These are phyloP conservation scores for Araneus ventricosus DNA, from an alignment of 1,140 invertebrate genomes.

Conservation along the genomic window DNA sequence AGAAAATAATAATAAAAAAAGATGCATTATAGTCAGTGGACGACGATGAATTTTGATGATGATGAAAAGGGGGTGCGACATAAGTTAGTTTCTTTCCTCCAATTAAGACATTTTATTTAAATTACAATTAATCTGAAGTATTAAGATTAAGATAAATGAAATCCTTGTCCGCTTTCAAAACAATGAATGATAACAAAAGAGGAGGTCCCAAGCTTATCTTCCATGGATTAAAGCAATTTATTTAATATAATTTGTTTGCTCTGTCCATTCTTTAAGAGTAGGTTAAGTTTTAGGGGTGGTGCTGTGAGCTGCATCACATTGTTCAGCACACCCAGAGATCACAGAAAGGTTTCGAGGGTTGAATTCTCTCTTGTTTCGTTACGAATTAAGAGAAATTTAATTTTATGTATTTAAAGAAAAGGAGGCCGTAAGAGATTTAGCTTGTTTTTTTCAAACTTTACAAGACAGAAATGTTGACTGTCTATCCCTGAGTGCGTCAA, in stretches of 20 bases:
- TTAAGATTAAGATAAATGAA: background rate
- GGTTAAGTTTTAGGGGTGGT: background rate
- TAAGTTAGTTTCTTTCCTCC: constrained; percentile 30
- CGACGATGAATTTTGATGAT: constrained; percentile 51
- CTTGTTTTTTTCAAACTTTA: too few relatives aligned
- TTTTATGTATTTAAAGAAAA: too few relatives aligned
- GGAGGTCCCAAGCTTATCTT: background rate
- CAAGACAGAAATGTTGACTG: too few relatives aligned
- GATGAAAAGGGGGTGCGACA: constrained; percentile 10
- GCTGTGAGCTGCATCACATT: background rate
- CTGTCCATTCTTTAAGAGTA: background rate
- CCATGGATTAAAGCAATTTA: background rate
- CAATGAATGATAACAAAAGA: background rate
- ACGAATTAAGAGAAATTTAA: too few relatives aligned
- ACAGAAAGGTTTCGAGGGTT: background rate
- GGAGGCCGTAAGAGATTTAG: too few relatives aligned
- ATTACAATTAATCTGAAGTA: constrained; percentile 11
- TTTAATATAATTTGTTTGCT: background rate
- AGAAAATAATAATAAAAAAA: constrained; percentile 47
- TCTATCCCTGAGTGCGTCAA: too few relatives aligned
- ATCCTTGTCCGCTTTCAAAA: background rate
- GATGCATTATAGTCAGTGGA: constrained; percentile 55
- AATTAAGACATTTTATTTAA: constrained; percentile 29
- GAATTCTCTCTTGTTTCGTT: background rate
- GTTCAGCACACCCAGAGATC: background rate